Conservation (phyloP, 2,113 vertebrate species). For the Turnix velox region DNA sequence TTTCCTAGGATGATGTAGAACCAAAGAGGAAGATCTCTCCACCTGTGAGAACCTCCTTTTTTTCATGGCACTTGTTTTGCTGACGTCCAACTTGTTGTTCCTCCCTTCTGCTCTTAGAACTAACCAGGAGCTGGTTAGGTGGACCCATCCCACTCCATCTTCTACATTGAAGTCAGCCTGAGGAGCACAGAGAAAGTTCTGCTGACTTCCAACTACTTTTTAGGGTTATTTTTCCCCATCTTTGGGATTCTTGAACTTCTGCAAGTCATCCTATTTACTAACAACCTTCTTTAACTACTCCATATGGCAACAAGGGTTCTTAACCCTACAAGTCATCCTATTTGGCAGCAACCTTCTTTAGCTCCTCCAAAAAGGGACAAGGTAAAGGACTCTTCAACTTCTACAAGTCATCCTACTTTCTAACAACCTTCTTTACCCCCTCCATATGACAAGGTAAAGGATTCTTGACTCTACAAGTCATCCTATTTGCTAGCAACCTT, state of each 20-base stretch:
- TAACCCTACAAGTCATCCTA: no score
- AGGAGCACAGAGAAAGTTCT: not conserved
- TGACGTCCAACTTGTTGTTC: not conserved
- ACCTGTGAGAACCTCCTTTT: not conserved
- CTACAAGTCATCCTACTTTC: no score
- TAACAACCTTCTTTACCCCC: no score
- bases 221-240: rapidly evolving
- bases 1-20: not conserved
- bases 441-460: no score
- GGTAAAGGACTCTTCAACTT: no score
- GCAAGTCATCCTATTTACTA: not conserved
- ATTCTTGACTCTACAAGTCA: not conserved
- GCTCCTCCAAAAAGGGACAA: no score
- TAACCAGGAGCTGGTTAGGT: not conserved
- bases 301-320: not conserved
- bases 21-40: not conserved
- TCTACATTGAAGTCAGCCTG: not conserved
- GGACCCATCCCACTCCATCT: not conserved
- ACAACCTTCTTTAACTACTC: not conserved
- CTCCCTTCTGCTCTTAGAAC: not conserved
- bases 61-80: not conserved
- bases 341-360: no score
- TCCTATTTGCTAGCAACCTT: no score
- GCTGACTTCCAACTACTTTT: not conserved
- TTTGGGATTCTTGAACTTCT: not conserved